Evolutionary conservation across 2,888 invertebrate species (phyloP).

Genomic region (Chloroclystis v-ata): DNA sequence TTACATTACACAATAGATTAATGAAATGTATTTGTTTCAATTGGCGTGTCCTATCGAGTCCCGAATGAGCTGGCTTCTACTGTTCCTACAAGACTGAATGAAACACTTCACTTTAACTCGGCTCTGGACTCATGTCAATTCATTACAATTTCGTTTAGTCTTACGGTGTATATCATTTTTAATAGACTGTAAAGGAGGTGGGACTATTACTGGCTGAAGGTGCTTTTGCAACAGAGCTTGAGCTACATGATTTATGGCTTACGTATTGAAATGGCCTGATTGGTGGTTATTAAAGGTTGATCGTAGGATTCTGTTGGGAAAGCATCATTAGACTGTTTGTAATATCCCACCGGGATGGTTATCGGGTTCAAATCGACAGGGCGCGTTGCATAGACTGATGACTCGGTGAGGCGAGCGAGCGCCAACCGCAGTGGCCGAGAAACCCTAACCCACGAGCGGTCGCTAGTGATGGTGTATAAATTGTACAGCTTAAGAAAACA

Average conservation of each 20-base stretch:
- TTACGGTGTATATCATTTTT: slow-evolving; percentile 40
- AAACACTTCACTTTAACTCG: slow-evolving; percentile 61
- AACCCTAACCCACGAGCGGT: slow-evolving; percentile 31
- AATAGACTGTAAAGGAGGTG: slow-evolving; percentile 31
- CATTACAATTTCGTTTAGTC: slow-evolving; percentile 38
- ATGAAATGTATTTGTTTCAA: slow-evolving; percentile 57
- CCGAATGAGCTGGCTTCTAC: slow-evolving; percentile 54
- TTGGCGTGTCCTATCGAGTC: slow-evolving; percentile 56
- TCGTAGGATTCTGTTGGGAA: not conserved
- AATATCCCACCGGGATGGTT: slow-evolving; percentile 28
- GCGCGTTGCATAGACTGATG: slow-evolving; percentile 58
- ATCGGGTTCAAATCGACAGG: slow-evolving; percentile 31
- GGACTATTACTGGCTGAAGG: slow-evolving; percentile 16
- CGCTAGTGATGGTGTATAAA: slow-evolving; percentile 61
- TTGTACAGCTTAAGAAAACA: slow-evolving; percentile 68
- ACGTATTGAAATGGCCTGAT: too few species aligned
- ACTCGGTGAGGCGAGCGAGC: slow-evolving; percentile 34
- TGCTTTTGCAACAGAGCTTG: not conserved
- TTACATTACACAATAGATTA: slow-evolving; percentile 37
- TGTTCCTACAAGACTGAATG: slow-evolving; percentile 70
- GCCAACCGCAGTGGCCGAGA: slow-evolving; percentile 28
- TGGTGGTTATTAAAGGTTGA: not conserved
- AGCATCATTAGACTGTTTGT: not conserved
- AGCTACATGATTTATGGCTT: not conserved
- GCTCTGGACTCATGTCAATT: slow-evolving; percentile 64